Base-by-base conservation (phyloP, 2,113 vertebrate genomes). In the Polypterus bichir region DNA sequence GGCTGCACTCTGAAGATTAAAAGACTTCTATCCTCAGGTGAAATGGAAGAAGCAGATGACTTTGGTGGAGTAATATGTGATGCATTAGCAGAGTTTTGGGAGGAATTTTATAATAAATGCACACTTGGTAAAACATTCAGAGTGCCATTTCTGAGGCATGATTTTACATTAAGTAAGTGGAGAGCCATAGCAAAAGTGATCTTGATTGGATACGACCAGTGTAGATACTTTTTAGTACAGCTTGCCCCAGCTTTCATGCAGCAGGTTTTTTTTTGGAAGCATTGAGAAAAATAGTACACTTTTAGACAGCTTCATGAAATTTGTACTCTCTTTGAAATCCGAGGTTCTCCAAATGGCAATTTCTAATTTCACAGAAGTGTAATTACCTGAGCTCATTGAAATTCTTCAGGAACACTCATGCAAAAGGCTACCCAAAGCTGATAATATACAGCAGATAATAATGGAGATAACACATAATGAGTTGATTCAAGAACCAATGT, bases 161-260 rank as follows among this genome's bases (percentile, higher is more conserved):
- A 55, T 10, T 55, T 55, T 55, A 27, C 27, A 57, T 8, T 3
- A 6, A 57, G 44, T 27, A 57, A 57, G 4, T 57, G 27, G 27
- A 45, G 46, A 57, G 56, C 56, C 56, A 57, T 57, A 57, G 56
- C 56, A 3, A 57, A 45, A 57, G 27, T 57, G 5, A 57, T 57
- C 56, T 44, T 57, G 27, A 45, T 57, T 4, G 4, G 27, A 8
- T 57, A 57, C 4, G 3, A 57, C 5, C 56, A 57, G 27, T 57
- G 56, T 4, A 9, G 27, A 4, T 44, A 57, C 7, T 57, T 57
- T 45, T 4, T 1, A 57, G 46, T 57, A 45, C 3, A 44, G 27
- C 27, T 57, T 44, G 56, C 56, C 3, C 56, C 5, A 44, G 56
- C 56, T 44, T 57, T 57, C 56, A 57, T 57, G 3, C 3, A 57